Evolutionary conservation across 1,140 invertebrate species (phyloP).

Genomic region (Dreissena polymorpha): DNA sequence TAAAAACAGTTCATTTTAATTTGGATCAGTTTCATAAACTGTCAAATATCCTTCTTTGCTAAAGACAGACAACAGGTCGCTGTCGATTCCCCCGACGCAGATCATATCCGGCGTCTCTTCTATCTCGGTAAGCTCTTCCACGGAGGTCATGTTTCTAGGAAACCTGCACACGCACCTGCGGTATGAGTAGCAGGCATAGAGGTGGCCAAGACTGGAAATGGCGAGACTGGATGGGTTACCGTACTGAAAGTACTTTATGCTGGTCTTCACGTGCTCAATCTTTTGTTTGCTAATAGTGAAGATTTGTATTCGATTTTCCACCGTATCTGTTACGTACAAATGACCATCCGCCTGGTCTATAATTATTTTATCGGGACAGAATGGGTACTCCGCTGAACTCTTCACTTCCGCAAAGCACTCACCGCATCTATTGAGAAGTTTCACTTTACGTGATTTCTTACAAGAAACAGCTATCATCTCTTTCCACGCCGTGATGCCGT

Average conservation of each 20-base stretch:
- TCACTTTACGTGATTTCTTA: background rate
- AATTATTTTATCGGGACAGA: background rate
- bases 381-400: background rate
- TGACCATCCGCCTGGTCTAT: background rate
- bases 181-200: background rate
- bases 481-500: background rate
- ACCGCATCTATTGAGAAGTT: background rate
- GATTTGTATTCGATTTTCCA: background rate
- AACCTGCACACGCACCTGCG: background rate
- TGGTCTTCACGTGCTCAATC: background rate
- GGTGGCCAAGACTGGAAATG: background rate
- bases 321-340: background rate
- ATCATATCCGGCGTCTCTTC: background rate
- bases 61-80: background rate
- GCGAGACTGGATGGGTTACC: background rate
- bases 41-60: conserved; percentile 3
- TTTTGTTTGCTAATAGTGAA: background rate
- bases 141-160: background rate
- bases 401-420: background rate
- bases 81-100: background rate
- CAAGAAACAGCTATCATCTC: background rate
- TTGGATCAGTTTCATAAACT: background rate
- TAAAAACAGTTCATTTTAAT: no score
- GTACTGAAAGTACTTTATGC: background rate
- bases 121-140: background rate